Percentiles rank a stretch among this genome's conserved stretches.
These are phyloP conservation scores for Manis javanica DNA, from an alignment of 2,797 vertebrate species.

Conservation along the genomic window DNA sequence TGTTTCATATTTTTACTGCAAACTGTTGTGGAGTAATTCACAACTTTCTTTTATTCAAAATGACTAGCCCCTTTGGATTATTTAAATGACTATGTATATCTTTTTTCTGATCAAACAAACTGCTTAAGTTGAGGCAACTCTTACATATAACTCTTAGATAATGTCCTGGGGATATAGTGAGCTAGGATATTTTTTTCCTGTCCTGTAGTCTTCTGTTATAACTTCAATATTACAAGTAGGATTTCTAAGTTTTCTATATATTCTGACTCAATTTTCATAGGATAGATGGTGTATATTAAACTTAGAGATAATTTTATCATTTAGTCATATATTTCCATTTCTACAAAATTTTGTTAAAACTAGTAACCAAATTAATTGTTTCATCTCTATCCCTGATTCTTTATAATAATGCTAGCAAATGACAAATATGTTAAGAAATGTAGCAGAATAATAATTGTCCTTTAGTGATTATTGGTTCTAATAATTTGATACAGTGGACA, in stretches of 20 bases:
- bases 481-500: not conserved
- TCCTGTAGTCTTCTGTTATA: not conserved
- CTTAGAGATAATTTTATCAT: not conserved
- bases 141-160: not conserved
- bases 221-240: not conserved
- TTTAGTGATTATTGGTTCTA: conserved; percentile 34
- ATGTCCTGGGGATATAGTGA: not conserved
- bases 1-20: conserved; percentile 14
- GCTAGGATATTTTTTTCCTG: not conserved
- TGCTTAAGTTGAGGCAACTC: not conserved
- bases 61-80: not conserved
- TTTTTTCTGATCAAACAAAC: not conserved
- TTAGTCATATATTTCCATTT: not conserved
- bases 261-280: not conserved
- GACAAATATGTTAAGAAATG: not conserved
- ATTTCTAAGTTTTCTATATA: conserved; percentile 25
- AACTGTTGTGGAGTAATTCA: not conserved
- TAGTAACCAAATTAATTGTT: not conserved
- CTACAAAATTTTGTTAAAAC: not conserved
- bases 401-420: not conserved
- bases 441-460: not conserved
- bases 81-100: not conserved
- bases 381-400: not conserved
- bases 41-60: conserved; percentile 1
- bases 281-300: not conserved